Percentiles rank a stretch among this genome's conserved stretches.
Evolutionary conservation across 2,797 vertebrate species (phyloP).

Genomic region (Bufotes viridis): DNA sequence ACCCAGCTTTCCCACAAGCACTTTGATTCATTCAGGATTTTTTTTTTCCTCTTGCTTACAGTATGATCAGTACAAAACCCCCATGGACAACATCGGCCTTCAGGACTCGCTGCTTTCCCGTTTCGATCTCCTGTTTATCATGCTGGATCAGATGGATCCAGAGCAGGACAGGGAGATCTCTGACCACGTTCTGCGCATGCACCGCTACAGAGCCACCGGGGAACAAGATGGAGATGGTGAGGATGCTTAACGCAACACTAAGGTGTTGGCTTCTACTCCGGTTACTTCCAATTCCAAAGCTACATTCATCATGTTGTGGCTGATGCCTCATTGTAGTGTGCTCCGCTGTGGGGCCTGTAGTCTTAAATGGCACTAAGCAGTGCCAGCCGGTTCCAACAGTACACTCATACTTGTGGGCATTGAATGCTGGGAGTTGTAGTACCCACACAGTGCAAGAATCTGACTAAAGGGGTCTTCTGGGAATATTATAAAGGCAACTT

Average conservation of each 20-base stretch:
- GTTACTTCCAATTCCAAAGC: background rate
- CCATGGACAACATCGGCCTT: conserved; percentile 98
- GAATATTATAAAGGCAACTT: too few relatives aligned
- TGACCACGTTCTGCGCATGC: conserved; percentile 94
- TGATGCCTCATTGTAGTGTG: background rate
- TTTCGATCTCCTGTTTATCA: conserved; percentile 96
- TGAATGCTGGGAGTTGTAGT: too few relatives aligned
- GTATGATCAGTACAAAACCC: conserved; percentile 98
- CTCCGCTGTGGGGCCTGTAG: background rate
- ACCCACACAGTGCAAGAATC: too few relatives aligned
- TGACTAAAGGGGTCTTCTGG: too few relatives aligned
- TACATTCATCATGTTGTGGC: background rate
- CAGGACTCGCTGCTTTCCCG: conserved; percentile 96
- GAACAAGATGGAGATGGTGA: conserved; percentile 92
- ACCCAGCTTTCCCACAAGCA: background rate
- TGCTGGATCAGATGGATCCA: conserved; percentile 95
- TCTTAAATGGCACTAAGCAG: too few relatives aligned
- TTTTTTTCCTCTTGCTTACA: conserved; percentile 64
- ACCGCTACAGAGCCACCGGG: conserved; percentile 88
- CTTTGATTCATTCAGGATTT: too few relatives aligned
- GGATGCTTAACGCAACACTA: conserved; percentile 34
- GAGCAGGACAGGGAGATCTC: conserved; percentile 95
- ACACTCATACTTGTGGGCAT: too few relatives aligned
- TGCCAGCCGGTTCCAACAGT: too few relatives aligned
- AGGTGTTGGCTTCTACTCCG: background rate